These are phyloP conservation scores for Scolanthus callimorphus DNA, from an alignment of 92 coral and sea anemone genomes.

Conservation along the genomic window DNA sequence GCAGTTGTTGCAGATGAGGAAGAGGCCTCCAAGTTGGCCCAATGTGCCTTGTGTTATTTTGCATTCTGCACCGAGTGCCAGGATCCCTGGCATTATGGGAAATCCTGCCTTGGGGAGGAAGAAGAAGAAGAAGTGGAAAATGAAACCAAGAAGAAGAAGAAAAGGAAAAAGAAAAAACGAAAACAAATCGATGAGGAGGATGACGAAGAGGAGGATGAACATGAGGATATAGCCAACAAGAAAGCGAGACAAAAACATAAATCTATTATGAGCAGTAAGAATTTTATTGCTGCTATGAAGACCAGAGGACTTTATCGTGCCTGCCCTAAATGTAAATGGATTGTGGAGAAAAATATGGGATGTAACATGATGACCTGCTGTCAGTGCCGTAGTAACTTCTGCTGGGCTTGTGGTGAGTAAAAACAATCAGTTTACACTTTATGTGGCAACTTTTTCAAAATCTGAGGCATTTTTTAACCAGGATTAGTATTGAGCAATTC, in stretches of 20 bases:
- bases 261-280: slow-evolving; percentile 28
- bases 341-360: slow-evolving; percentile 83
- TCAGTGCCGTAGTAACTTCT: slow-evolving; percentile 73
- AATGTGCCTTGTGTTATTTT: slow-evolving; percentile 75
- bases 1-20: slow-evolving; percentile 85
- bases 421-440: too few species aligned
- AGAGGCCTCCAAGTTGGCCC: slow-evolving; percentile 74
- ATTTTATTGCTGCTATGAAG: slow-evolving; percentile 61
- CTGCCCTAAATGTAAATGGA: slow-evolving; percentile 79
- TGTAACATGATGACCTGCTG: slow-evolving; percentile 92
- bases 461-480: too few species aligned
- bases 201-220: not conserved
- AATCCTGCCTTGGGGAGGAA: slow-evolving; percentile 53
- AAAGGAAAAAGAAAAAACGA: slow-evolving; percentile 5
- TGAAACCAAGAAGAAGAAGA: slow-evolving; percentile 1
- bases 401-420: slow-evolving; percentile 96
- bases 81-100: slow-evolving; percentile 76
- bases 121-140: slow-evolving; percentile 26
- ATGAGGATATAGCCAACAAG: not conserved
- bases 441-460: too few species aligned
- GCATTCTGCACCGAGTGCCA: slow-evolving; percentile 92
- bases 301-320: slow-evolving; percentile 58
- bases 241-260: slow-evolving; percentile 17
- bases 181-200: slow-evolving; percentile 7
- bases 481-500: too few species aligned